Base-by-base conservation (phyloP, 2,797 vertebrate genomes). In the Pipistrellus pygmaeus region DNA sequence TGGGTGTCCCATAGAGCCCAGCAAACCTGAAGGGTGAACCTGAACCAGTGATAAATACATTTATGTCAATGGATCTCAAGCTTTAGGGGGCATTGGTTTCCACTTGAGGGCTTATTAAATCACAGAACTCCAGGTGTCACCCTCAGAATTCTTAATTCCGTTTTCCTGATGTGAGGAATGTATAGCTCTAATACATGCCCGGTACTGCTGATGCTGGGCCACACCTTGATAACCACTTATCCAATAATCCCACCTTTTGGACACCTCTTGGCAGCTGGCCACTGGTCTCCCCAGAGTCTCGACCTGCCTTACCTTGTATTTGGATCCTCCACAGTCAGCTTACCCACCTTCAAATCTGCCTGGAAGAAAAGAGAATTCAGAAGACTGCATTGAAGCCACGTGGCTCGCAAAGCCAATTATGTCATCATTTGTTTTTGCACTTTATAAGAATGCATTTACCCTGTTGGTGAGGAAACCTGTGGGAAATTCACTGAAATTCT, bases 401-500 rank as follows among this genome's bases (percentile, higher is more conserved):
- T 35, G 53, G 55, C 23, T 86, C 44, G 15, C 73, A 81, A 55
- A 91, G 60, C 55, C 76, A 90, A 72, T 90, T 80, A 75, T n/a
- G 64, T 51, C 71, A 23, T 66, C 30, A 12, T 90, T 88, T 77
- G 60, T 85, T 75, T 85, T 75, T 86, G 66, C 44, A 14, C 86
- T 92, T 95, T 55, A 2, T 76, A 51, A 77, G 27, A 85, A 57
- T 7, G 21, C 25, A 27, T 71, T 84, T 76, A 25, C 57, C 32
- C n/a, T 21, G 35, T 77, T 62, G 48, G 48, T 91, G 71, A 84
- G 76, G 81, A 91, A 83, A 46, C 73, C 76, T 73, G 35, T 77
- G 88, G 94, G 83, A 85, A 93, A 85, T 68, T n/a, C 46, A 25
- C 44, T 30, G 35, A 69, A 64, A 75, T 72, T 81, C 95, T 71